Conservation (phyloP, 2,797 vertebrate genomes). For the Poecilia wingei region DNA sequence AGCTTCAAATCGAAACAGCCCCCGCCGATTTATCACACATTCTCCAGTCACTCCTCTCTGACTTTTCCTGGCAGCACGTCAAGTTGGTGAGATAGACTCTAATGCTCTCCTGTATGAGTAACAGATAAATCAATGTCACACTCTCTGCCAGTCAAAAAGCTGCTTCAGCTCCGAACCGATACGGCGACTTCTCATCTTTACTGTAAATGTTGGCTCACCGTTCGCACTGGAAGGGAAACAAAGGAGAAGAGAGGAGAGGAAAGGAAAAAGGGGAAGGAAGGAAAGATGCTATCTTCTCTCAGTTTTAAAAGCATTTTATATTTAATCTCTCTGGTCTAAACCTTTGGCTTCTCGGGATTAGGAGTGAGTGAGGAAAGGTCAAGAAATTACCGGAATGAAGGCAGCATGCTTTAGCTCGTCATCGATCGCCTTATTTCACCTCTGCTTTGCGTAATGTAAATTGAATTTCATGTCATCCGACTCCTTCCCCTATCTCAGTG, state of each 20-base stretch:
- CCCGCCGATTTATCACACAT: constrained; percentile 2
- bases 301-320: constrained; percentile 43
- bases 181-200: constrained; percentile 32
- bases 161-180: constrained; percentile 54
- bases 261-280: not conserved
- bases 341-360: constrained; percentile 50
- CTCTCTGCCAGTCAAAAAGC: constrained; percentile 64
- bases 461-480: constrained; percentile 58
- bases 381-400: constrained; percentile 46
- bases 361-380: constrained; percentile 25
- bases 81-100: constrained; percentile 58
- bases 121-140: constrained; percentile 63
- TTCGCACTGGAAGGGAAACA: constrained; percentile 17
- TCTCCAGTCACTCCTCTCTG: constrained; percentile 23
- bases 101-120: constrained; percentile 54
- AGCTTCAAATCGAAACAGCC: not conserved
- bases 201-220: constrained; percentile 49
- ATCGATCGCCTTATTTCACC: constrained; percentile 52
- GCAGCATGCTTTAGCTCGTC: constrained; percentile 45
- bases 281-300: constrained; percentile 15
- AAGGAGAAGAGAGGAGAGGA: not conserved
- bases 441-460: constrained; percentile 59
- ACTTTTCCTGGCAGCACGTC: constrained; percentile 52
- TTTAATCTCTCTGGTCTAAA: constrained; percentile 42
- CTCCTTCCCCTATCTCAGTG: constrained; percentile 47